Percentiles rank a stretch among this genome's conserved stretches.
Evolutionary conservation across 2,888 invertebrate species (phyloP).

Genomic region (Thereva unica): DNA sequence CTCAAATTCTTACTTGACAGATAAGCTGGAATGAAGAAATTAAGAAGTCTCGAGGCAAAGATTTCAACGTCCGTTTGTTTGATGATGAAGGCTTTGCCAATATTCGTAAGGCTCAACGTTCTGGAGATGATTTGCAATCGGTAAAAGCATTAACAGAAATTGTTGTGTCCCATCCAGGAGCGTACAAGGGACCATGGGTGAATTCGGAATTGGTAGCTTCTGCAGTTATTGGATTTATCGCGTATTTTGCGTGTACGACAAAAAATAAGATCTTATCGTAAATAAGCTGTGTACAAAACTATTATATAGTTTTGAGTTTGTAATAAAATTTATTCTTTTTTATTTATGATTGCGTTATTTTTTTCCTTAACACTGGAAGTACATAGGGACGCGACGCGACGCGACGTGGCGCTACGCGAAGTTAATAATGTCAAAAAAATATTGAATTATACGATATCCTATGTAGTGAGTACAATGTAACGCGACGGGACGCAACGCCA

Average conservation of each 20-base stretch:
- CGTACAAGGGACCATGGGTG: conserved; percentile 90
- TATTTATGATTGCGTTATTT: too few species aligned
- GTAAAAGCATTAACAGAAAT: conserved; percentile 72
- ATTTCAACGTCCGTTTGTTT: conserved; percentile 77
- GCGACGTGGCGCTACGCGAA: too few species aligned
- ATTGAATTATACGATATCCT: too few species aligned
- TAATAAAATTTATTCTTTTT: too few species aligned
- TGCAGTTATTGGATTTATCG: conserved; percentile 73
- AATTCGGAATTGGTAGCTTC: conserved; percentile 91
- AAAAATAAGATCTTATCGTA: conserved; percentile 79
- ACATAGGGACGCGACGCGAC: too few species aligned
- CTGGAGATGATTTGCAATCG: conserved; percentile 67
- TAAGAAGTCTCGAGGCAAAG: conserved; percentile 78
- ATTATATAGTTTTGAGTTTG: conserved; percentile 3
- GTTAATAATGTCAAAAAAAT: too few species aligned
- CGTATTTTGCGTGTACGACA: conserved; percentile 84
- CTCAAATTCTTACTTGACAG: conserved; percentile 57
- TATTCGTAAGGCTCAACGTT: conserved; percentile 78
- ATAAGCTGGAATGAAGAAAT: conserved; percentile 94
- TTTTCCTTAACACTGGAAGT: too few species aligned
- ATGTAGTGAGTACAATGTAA: too few species aligned
- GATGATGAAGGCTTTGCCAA: conserved; percentile 92
- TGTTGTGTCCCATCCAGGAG: conserved; percentile 72
- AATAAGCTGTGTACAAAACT: conserved; percentile 41
- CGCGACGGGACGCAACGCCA: too few species aligned